Base-by-base conservation (phyloP, 2,797 vertebrate species). In the Sylvilagus floridanus region DNA sequence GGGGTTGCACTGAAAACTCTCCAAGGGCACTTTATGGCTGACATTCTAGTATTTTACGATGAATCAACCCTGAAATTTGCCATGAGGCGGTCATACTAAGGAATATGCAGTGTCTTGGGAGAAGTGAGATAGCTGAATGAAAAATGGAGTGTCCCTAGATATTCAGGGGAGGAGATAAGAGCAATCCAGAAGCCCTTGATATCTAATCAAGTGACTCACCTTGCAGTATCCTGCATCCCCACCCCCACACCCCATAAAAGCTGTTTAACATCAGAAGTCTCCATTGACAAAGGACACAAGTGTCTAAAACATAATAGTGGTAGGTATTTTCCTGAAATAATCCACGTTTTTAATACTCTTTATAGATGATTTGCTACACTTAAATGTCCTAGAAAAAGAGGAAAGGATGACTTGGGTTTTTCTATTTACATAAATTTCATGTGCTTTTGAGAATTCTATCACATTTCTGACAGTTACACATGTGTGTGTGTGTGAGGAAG, bases 141-240 rank as follows among this genome's bases (percentile, higher is more conserved):
- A 96, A 87, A 86, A 92, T 54, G 30, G 26, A 76, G 50, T 54
- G 30, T 78, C 47, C 22, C 54, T 54, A 71, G 32, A 24, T 14
- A 62, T 24, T 90, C 16, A 5, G 4, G 54, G 60, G 42, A 75
- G 75, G 47, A 85, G 5, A 73, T 0, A 66, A 63, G 77, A 92
- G 79, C 17, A 84, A 19, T 22, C n/a, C 62, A 1, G 9, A 66
- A 96, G 68, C 50, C 81, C 30, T 2, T 63, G 2, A 7, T 22
- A 88, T 78, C 89, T 92, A 89, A 84, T 84, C 54, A 52, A 95
- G 37, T 7, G 10, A 91, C 79, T 97, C 91, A 90, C 95, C 94
- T 95, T 88, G 21, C 71, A 22, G 88, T 30, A 71, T 57, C 13
- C 54, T 21, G 24, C 8, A 32, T 10, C 13, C 52, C n/a, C 28